Evolutionary conservation across 2,797 vertebrate genomes (phyloP).

Genomic region (Helostoma temminkii): DNA sequence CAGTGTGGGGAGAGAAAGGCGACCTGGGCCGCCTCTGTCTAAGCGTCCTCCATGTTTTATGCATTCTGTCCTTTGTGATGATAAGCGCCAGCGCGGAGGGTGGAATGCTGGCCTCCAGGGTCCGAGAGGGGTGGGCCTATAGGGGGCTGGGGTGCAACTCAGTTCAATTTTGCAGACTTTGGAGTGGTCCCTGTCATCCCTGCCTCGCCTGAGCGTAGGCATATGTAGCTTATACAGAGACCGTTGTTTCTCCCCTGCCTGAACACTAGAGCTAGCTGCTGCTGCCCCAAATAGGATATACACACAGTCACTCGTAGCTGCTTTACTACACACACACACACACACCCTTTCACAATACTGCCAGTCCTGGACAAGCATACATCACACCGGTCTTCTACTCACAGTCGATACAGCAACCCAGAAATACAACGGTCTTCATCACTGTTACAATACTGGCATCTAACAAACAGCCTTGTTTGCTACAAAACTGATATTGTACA

Average conservation of each 20-base stretch:
- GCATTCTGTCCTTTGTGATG: slow-evolving; percentile 89
- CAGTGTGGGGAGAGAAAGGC: slow-evolving; percentile 80
- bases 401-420: slow-evolving; percentile 33
- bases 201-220: slow-evolving; percentile 42
- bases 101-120: slow-evolving; percentile 84
- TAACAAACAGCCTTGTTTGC: slow-evolving; percentile 44
- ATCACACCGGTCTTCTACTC: slow-evolving; percentile 49
- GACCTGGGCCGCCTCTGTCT: slow-evolving; percentile 83
- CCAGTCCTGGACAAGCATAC: slow-evolving; percentile 47
- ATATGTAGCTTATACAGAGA: slow-evolving; percentile 51
- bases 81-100: slow-evolving; percentile 83
- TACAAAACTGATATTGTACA: slow-evolving; percentile 45
- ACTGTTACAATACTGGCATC: slow-evolving; percentile 29
- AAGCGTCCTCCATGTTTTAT: slow-evolving; percentile 88
- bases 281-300: slow-evolving; percentile 57
- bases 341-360: slow-evolving; percentile 25
- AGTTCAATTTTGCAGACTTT: slow-evolving; percentile 72
- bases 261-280: slow-evolving; percentile 58
- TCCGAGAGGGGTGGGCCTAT: slow-evolving; percentile 77
- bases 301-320: slow-evolving; percentile 40
- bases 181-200: slow-evolving; percentile 65
- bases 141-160: slow-evolving; percentile 64
- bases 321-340: slow-evolving; percentile 21
- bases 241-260: slow-evolving; percentile 45
- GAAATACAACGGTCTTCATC: slow-evolving; percentile 40